A percentile compares a stretch with the other conserved stretches of the same genome.
Conservation (phyloP, 2,797 vertebrate genomes). For the Philypnodon macrostomus region DNA sequence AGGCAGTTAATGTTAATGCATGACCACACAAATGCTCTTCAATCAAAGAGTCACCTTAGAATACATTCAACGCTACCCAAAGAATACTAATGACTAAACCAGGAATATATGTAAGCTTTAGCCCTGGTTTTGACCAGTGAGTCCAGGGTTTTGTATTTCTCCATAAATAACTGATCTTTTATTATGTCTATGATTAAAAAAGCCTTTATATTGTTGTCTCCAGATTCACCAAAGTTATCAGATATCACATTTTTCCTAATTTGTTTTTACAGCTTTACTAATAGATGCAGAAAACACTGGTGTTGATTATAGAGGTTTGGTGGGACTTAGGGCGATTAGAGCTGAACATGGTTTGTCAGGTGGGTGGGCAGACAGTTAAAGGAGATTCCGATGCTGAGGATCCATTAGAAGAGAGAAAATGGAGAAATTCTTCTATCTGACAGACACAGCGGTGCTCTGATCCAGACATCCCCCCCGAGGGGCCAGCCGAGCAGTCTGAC, state of each 20-base stretch:
- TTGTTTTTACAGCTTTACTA: too few species aligned
- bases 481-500: conserved; percentile 61
- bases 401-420: conserved; percentile 67
- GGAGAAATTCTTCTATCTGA: conserved; percentile 70
- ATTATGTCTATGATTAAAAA: too few species aligned
- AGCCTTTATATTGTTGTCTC: too few species aligned
- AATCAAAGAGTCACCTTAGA: conserved; percentile 5
- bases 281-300: too few species aligned
- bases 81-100: too few species aligned
- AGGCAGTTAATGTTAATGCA: conserved; percentile 48
- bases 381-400: conserved; percentile 60
- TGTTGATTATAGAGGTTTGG: conserved; percentile 18
- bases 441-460: conserved; percentile 67
- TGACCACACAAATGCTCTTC: neutral
- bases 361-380: conserved; percentile 52
- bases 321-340: conserved; percentile 46
- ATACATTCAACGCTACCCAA: too few species aligned
- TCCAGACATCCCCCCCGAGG: conserved; percentile 63
- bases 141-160: too few species aligned
- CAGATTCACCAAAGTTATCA: too few species aligned
- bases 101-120: too few species aligned
- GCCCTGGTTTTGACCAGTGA: too few species aligned
- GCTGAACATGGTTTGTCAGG: conserved; percentile 50
- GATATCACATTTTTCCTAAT: too few species aligned
- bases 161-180: too few species aligned